A percentile compares a stretch with the other conserved stretches of the same genome.
Evolutionary conservation across 2,888 invertebrate species (phyloP).

Genomic region (Molorchus minor): DNA sequence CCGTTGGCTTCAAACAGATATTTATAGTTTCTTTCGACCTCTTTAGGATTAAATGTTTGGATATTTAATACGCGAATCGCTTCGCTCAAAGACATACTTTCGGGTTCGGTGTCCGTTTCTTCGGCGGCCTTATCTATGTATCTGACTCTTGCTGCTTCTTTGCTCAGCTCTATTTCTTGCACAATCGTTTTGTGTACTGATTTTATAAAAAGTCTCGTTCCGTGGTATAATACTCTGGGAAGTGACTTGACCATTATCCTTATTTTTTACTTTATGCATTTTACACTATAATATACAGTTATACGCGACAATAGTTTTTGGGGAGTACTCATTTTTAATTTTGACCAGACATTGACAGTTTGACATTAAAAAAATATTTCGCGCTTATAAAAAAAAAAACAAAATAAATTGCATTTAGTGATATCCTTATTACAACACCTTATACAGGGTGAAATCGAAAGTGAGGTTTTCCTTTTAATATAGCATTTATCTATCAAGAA

Average conservation of each 20-base stretch:
- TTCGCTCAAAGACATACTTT: constrained; percentile 65
- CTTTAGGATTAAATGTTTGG: constrained; percentile 71
- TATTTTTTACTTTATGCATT: not conserved
- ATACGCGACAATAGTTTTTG: not conserved
- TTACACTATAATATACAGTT: not conserved
- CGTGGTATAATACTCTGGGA: constrained; percentile 39
- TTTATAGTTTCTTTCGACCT: constrained; percentile 78
- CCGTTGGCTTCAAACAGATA: constrained; percentile 89
- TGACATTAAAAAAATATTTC: too few species aligned
- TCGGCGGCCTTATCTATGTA: constrained; percentile 30
- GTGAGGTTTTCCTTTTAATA: too few species aligned
- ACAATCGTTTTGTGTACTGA: constrained; percentile 69
- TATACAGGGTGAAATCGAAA: too few species aligned
- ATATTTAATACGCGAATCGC: constrained; percentile 92
- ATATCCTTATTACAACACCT: too few species aligned
- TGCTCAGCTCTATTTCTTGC: constrained; percentile 79
- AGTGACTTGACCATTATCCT: constrained; percentile 40
- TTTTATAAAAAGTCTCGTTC: constrained; percentile 40
- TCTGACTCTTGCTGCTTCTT: constrained; percentile 73
- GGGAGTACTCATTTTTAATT: not conserved
- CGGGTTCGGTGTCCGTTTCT: not conserved
- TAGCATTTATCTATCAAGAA: too few species aligned
- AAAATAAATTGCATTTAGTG: too few species aligned
- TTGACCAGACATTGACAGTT: not conserved
- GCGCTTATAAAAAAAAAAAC: too few species aligned